Percentiles rank a stretch among this genome's conserved stretches.
These are phyloP conservation scores for Ageneiosus marmoratus DNA, from an alignment of 2,113 vertebrate species.

Conservation along the genomic window DNA sequence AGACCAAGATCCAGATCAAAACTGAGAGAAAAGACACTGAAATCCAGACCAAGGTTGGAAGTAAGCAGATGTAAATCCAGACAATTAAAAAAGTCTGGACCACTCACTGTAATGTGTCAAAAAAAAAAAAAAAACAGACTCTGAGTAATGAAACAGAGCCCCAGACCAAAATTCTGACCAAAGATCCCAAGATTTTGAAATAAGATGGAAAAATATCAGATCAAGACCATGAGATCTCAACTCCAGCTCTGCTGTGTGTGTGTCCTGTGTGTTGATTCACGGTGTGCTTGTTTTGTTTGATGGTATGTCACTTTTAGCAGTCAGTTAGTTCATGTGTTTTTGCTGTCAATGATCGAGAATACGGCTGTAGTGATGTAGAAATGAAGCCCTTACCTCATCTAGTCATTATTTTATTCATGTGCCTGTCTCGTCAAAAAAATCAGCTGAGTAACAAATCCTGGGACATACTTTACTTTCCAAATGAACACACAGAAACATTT, in stretches of 20 bases:
- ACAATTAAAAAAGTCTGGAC: not conserved
- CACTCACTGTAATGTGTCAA: no score
- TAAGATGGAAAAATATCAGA: no score
- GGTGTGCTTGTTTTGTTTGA: slow-evolving; percentile 33
- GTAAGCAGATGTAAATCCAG: not conserved
- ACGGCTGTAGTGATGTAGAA: slow-evolving; percentile 55
- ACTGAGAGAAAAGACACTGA: not conserved
- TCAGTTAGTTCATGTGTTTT: slow-evolving; percentile 70
- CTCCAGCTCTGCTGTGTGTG: slow-evolving; percentile 16
- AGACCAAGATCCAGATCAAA: not conserved
- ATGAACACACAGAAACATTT: not conserved
- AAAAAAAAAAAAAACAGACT: no score
- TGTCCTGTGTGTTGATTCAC: not conserved
- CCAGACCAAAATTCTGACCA: not conserved
- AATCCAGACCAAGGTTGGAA: not conserved
- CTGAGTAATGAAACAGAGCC: not conserved
- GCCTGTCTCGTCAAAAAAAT: slow-evolving; percentile 65
- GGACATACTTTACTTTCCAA: slow-evolving; percentile 1
- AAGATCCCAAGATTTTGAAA: not conserved
- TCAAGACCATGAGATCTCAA: not conserved
- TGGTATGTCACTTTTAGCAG: slow-evolving; percentile 61
- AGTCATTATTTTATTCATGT: slow-evolving; percentile 64
- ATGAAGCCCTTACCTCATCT: slow-evolving; percentile 56
- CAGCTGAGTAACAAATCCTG: slow-evolving; percentile 24
- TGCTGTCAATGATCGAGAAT: slow-evolving; percentile 59